A percentile compares a stretch with the other conserved stretches of the same genome.
These are phyloP conservation scores for Caenorhabditis brenneri DNA, from an alignment of 1,140 invertebrate genomes.

Conservation along the genomic window DNA sequence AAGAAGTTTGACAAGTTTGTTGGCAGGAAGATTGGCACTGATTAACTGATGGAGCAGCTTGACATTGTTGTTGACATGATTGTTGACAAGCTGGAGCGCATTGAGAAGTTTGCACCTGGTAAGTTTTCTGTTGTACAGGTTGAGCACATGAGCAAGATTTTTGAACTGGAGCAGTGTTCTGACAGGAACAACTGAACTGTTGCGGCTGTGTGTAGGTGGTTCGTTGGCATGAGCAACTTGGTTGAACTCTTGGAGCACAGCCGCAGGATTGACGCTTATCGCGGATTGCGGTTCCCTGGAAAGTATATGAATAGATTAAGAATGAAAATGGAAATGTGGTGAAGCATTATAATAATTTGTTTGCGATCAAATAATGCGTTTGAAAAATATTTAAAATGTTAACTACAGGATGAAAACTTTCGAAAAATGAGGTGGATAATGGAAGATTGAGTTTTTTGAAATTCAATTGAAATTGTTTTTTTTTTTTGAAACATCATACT, in stretches of 20 bases:
- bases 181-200: slow-evolving; percentile 33
- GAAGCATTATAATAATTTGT: too few relatives aligned
- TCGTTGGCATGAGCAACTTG: slow-evolving; percentile 24
- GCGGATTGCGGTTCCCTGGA: slow-evolving; percentile 10
- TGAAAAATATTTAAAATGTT: too few relatives aligned
- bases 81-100: slow-evolving; percentile 50
- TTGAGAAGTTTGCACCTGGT: slow-evolving; percentile 45
- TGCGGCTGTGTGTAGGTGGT: neutral
- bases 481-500: too few relatives aligned
- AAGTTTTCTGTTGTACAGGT: slow-evolving; percentile 1
- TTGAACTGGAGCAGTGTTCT: slow-evolving; percentile 32
- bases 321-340: too few relatives aligned
- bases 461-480: too few relatives aligned
- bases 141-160: slow-evolving; percentile 3
- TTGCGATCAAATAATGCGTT: too few relatives aligned
- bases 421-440: too few relatives aligned
- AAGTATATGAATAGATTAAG: neutral
- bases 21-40: slow-evolving; percentile 50
- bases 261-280: slow-evolving; percentile 20
- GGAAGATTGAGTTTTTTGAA: too few relatives aligned
- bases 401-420: too few relatives aligned
- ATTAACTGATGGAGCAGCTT: slow-evolving; percentile 21
- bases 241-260: slow-evolving; percentile 35
- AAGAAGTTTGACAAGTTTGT: slow-evolving; percentile 14
- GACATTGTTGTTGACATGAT: slow-evolving; percentile 46